Evolutionary conservation across 2,888 invertebrate species (phyloP).

Genomic region (Mythimna impura): DNA sequence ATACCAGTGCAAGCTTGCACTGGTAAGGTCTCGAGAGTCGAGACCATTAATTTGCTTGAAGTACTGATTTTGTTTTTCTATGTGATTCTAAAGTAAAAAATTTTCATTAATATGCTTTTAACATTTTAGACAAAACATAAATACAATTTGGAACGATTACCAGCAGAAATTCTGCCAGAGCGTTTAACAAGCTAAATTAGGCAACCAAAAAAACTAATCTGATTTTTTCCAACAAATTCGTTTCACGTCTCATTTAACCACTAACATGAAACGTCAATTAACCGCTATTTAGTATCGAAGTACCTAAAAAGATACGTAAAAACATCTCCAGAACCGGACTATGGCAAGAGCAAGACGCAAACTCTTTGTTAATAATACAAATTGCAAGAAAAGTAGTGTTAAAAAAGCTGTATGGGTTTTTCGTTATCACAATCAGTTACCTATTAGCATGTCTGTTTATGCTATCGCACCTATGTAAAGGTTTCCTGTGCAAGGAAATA

Average conservation of each 20-base stretch:
- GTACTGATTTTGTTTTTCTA: background rate
- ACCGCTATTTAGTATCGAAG: slow-evolving; percentile 48
- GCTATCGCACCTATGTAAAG: slow-evolving; percentile 30
- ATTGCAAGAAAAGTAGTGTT: slow-evolving; percentile 39
- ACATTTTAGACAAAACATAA: too few species aligned
- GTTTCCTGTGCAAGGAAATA: slow-evolving; percentile 38
- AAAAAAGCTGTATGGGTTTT: slow-evolving; percentile 45
- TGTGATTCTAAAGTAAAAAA: background rate
- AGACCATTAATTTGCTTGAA: background rate
- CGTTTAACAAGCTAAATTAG: slow-evolving; percentile 18
- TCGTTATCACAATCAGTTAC: slow-evolving; percentile 56
- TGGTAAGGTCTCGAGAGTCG: background rate
- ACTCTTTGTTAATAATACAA: slow-evolving; percentile 46
- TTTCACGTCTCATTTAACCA: slow-evolving; percentile 43
- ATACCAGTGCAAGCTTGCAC: background rate
- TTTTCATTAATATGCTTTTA: background rate
- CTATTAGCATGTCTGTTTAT: slow-evolving; percentile 44
- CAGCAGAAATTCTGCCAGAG: background rate
- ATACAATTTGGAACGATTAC: slow-evolving; percentile 1
- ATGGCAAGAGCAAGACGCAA: slow-evolving; percentile 20
- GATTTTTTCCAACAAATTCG: slow-evolving; percentile 22
- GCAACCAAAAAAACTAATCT: slow-evolving; percentile 1
- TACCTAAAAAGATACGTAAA: slow-evolving; percentile 30
- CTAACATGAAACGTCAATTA: slow-evolving; percentile 65
- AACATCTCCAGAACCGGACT: slow-evolving; percentile 5